Evolutionary conservation across 2,113 vertebrate species (phyloP).

Genomic region (Triplophysa tibetana): DNA sequence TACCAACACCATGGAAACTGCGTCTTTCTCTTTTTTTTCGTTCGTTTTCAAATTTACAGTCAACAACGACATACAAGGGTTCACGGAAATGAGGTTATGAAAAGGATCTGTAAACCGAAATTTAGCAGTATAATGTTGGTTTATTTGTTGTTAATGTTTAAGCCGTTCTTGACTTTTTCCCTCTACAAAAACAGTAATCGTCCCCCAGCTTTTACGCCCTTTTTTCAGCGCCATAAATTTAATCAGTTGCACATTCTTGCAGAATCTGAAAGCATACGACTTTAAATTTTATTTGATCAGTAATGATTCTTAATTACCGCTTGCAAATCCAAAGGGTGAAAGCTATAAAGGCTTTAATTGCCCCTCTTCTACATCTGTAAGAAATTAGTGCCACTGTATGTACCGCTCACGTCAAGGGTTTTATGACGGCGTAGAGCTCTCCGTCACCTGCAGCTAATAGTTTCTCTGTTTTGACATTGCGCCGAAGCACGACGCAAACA

Average conservation of each 20-base stretch:
- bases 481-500: conserved; percentile 59
- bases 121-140: conserved; percentile 45
- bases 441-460: conserved; percentile 60
- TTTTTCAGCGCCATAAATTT: conserved; percentile 63
- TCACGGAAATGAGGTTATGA: conserved; percentile 10
- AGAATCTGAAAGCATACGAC: conserved; percentile 61
- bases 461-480: conserved; percentile 57
- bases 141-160: conserved; percentile 57
- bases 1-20: conserved; percentile 73
- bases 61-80: conserved; percentile 11
- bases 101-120: conserved; percentile 55
- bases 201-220: conserved; percentile 54
- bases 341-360: conserved; percentile 74
- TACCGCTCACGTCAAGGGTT: conserved; percentile 41
- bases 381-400: conserved; percentile 60
- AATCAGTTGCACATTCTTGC: conserved; percentile 52
- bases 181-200: conserved; percentile 60
- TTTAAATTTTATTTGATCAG: conserved; percentile 78
- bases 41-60: conserved; percentile 49
- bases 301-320: conserved; percentile 76
- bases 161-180: conserved; percentile 55
- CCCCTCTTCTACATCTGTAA: conserved; percentile 63
- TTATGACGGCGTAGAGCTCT: conserved; percentile 59
- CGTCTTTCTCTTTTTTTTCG: conserved; percentile 61
- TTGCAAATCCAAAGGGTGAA: conserved; percentile 67